phyloP scores from a whole-genome alignment of 2,797 vertebrate genomes.

The Sebastes steindachneri region DNA sequence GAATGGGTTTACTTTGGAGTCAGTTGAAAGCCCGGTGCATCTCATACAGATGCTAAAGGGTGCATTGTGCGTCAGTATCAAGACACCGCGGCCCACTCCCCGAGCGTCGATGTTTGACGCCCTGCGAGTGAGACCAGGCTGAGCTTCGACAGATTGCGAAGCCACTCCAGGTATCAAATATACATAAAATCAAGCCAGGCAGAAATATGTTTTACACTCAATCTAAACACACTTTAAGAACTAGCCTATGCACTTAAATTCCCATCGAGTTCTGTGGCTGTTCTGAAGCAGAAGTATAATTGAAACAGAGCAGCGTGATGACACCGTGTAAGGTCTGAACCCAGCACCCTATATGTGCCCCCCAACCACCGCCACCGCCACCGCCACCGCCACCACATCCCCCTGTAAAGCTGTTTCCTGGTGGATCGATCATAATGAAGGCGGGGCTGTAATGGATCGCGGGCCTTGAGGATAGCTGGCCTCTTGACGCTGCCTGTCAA shows the following conservation, averaged over 20 bases:
- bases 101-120: too few relatives aligned
- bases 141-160: neutral
- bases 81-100: too few relatives aligned
- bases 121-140: neutral
- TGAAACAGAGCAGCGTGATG: neutral
- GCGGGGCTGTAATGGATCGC: constrained; percentile 3
- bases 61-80: too few relatives aligned
- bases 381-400: neutral
- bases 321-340: neutral
- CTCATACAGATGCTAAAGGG: too few relatives aligned
- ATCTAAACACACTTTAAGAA: neutral
- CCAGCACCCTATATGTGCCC: neutral
- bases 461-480: constrained; percentile 11
- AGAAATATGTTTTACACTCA: neutral
- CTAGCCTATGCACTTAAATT: neutral
- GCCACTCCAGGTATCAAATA: neutral
- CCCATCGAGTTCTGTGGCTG: neutral
- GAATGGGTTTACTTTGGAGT: too few relatives aligned
- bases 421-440: constrained; percentile 44
- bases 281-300: neutral
- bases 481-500: constrained; percentile 16
- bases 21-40: too few relatives aligned
- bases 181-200: neutral
- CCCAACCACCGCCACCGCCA: neutral
- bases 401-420: neutral